These are phyloP conservation scores for Anthopleura sola DNA, from an alignment of 64 coral and sea anemone genomes.

Conservation along the genomic window DNA sequence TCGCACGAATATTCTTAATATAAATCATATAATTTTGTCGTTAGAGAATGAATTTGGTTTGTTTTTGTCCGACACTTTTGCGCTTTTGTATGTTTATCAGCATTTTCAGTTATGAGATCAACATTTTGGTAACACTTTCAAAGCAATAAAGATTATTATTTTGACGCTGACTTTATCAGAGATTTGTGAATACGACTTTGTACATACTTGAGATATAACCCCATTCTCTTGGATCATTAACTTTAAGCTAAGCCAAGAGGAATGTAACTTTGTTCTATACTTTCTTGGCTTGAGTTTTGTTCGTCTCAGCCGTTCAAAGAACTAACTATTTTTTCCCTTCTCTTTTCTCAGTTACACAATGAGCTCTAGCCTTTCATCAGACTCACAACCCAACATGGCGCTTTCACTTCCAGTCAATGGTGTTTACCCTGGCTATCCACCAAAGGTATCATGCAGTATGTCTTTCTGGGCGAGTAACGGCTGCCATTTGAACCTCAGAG, in stretches of 20 bases:
- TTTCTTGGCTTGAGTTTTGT: neutral
- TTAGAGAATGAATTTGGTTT: neutral
- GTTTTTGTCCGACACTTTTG: neutral
- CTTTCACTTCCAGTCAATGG: neutral
- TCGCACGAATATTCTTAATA: neutral
- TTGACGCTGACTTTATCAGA: neutral
- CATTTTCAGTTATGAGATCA: neutral
- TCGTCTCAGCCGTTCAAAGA: neutral
- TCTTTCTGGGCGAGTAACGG: constrained; percentile 5
- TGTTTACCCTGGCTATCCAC: neutral
- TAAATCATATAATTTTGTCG: neutral
- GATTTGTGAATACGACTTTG: neutral
- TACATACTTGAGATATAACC: neutral
- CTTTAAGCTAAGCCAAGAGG: neutral
- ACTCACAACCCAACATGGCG: neutral
- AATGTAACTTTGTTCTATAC: neutral
- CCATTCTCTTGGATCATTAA: neutral
- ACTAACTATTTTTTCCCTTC: neutral
- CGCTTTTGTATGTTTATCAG: neutral
- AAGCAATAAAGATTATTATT: neutral
- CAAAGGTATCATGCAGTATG: constrained; percentile 7
- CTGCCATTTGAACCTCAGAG: neutral
- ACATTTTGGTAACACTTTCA: neutral
- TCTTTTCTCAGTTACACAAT: neutral
- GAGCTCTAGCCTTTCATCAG: constrained; percentile 6